Evolutionary conservation across 2,888 invertebrate species (phyloP), one percentile per base, ranked within the genome.

Genomic region (Lacanobia wlatinum): DNA sequence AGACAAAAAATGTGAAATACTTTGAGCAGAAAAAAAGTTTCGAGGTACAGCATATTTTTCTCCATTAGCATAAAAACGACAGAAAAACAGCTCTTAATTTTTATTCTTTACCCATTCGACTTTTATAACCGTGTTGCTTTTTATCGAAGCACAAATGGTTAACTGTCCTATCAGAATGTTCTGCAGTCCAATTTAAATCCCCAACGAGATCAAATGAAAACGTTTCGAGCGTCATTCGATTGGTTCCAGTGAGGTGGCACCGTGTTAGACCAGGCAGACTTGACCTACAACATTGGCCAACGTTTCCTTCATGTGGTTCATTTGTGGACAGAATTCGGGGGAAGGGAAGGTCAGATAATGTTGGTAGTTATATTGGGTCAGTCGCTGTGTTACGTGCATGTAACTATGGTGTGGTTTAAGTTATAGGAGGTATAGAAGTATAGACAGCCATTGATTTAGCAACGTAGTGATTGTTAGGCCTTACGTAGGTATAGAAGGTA

Each of bases 161-260:
- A 69, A 71, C 78, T 69, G 74, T 76, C 61, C 73, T 61, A 82
- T 79, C 79, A 71, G 78, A 78, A 80, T 76, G 73, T 75, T 76
- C 78, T 71, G 68, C 81, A 74, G 83, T 88, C 81, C 85, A 87
- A 87, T 88, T 87, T 86, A 83, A 88, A 88, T 84, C 82, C 81
- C 84, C 82, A 88, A 87, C 87, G 80, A 82, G 86, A 89, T 87
- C 84, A 86, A 89, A 88, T 88, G 84, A 86, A 90, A 90, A 84
- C 82, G 84, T 84, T 89, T 86, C 83, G 74, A 84, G 77, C 84
- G 82, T 86, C 84, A 84, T 87, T 89, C 87, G 82, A 88, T 88
- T 86, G 87, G 82, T 83, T 84, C 73, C 82, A 80, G 78, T 71
- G 74, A 81, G 79, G 76, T 78, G 81, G 78, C 76, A 84, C 61